Evolutionary conservation across 1,140 invertebrate genomes (phyloP), one percentile per base, ranked within the genome.

Genomic region (Drepana arcuata): DNA sequence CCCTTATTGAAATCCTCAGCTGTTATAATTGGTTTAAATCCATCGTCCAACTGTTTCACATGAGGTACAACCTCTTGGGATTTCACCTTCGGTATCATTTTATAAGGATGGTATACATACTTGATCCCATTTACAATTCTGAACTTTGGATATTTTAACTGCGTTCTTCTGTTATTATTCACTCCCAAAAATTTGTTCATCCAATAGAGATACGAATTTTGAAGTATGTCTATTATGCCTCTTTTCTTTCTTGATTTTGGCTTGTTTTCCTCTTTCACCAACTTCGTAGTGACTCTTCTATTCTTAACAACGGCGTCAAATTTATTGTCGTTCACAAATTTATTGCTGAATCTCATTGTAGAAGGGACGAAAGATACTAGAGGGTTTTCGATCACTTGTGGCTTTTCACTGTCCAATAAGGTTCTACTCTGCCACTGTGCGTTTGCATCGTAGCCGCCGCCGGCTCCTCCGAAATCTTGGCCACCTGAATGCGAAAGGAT

Each of bases 341-440:
- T 38, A 32, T 62, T 56, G 14, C 47, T 50, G 24, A 65, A 57
- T 32, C 27, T 46, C 11, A 52, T 37, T 29, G 27, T 11, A 7
- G 64, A 57, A 36, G 54, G 64, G 1, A 48, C 49, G 29, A 57
- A 62, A 1, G 55, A 41, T 14, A 63, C 48, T 26, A 53, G 54
- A 3, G 60, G 59, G 58, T 51, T 41, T 5, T 58, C 41, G 35
- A 48, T 34, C 14, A 47, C 29, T 5, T 48, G 4, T 21, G 18
- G 4, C 9, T 21, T 21, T 9, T 5, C 9, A 21, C 4, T 49
- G 41, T 78, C 73, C 24, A 67, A 41, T 11, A 77, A 75, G 1
- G 73, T 70, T 50, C 80, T 44, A 37, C 75, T 82, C 48, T 74
- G 75, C 80, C 78, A 83, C 53, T 83, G 77, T 9, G 65, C 80